Percentiles rank a stretch among this genome's conserved stretches.
These are phyloP conservation scores for Puma concolor DNA, from an alignment of 2,113 vertebrate genomes.

Conservation along the genomic window DNA sequence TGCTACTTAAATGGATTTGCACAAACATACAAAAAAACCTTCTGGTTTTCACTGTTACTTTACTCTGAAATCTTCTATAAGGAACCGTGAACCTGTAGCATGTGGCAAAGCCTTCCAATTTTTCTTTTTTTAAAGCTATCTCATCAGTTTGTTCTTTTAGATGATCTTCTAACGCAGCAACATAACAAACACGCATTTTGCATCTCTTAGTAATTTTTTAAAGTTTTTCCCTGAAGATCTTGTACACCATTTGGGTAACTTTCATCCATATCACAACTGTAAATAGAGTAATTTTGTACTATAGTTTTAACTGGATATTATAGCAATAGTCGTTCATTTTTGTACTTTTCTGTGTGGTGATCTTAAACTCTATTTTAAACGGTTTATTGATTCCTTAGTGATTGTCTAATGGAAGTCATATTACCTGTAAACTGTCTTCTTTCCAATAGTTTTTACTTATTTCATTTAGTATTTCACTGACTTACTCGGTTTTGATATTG, in stretches of 20 bases:
- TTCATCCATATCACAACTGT: not conserved
- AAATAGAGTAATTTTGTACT: not conserved
- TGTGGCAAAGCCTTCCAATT: not conserved
- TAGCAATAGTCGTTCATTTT: not conserved
- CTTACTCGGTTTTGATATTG: not conserved
- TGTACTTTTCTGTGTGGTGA: not conserved
- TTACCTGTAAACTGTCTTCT: not conserved
- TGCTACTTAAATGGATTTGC: constrained; percentile 6
- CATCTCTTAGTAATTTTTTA: not conserved
- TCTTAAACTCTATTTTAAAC: not conserved
- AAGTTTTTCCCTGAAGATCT: not conserved
- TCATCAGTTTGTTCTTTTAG: not conserved
- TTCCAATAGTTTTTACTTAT: constrained; percentile 23
- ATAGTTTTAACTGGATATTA: not conserved
- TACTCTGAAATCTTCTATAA: not conserved
- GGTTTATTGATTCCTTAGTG: not conserved
- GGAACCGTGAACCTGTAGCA: not conserved
- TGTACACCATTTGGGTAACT: not conserved
- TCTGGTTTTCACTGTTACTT: not conserved
- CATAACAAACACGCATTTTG: not conserved
- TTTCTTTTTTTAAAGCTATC: not conserved
- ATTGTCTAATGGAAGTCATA: not conserved
- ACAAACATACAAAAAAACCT: not conserved
- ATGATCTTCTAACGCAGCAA: constrained; percentile 11
- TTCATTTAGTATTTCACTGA: constrained; percentile 36